Conservation (phyloP, 2,797 vertebrate species). For the Heterohyrax brucei region DNA sequence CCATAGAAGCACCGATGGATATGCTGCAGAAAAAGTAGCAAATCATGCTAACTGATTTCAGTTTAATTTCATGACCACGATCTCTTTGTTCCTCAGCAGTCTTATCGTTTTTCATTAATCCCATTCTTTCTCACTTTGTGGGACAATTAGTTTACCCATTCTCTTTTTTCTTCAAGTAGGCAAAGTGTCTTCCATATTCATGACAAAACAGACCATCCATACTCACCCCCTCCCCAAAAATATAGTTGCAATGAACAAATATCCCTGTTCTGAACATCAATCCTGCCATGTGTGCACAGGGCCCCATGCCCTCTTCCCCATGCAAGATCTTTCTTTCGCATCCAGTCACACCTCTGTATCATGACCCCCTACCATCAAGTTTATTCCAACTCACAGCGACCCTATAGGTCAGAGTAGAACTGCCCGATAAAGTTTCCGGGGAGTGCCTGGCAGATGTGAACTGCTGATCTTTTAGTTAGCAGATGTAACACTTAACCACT, state of each 20-base stretch:
- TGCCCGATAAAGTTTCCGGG: no score
- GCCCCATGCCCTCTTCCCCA: background rate
- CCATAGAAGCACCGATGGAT: background rate
- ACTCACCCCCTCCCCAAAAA: background rate
- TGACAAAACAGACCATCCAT: background rate
- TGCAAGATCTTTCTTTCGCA: background rate
- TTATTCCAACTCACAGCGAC: no score
- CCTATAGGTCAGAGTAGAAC: no score
- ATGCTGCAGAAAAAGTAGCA: background rate
- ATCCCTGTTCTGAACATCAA: background rate
- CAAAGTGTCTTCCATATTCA: background rate
- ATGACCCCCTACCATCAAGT: no score
- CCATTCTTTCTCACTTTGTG: background rate
- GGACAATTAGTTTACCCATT: background rate
- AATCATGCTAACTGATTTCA: background rate
- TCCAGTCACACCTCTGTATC: background rate
- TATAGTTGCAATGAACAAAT: background rate
- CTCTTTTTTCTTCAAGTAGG: background rate
- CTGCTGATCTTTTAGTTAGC: no score
- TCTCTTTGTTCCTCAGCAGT: background rate
- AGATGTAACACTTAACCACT: no score
- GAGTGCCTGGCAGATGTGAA: no score
- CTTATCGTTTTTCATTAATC: background rate
- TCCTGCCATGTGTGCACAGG: background rate
- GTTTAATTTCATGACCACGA: background rate